Conservation (phyloP, 2,797 vertebrate species). For the Notolepis coatsorum region DNA sequence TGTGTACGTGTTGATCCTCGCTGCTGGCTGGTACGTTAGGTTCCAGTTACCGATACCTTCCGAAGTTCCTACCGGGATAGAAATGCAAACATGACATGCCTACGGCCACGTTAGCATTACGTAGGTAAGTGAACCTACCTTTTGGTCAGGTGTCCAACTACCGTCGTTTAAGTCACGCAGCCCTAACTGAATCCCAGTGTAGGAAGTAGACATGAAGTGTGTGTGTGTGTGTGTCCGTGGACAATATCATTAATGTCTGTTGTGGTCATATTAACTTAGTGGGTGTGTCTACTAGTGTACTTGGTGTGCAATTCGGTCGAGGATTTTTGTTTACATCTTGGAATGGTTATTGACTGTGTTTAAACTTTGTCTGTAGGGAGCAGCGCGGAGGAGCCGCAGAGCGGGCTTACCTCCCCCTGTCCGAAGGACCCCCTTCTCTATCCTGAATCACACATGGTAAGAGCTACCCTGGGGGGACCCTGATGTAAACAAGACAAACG, state of each 20-base stretch:
- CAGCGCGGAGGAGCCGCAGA: conserved; percentile 51
- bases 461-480: neutral
- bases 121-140: neutral
- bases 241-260: neutral
- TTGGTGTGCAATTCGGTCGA: neutral
- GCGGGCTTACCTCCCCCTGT: conserved; percentile 57
- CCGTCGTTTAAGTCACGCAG: neutral
- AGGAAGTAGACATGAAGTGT: neutral
- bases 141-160: conserved; percentile 5
- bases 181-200: neutral
- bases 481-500: neutral
- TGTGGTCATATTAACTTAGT: conserved; percentile 27
- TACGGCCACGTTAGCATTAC: no score
- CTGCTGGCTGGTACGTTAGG: no score
- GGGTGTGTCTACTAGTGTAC: neutral
- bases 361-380: conserved; percentile 49
- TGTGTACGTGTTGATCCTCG: no score
- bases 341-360: neutral
- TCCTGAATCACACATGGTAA: conserved; percentile 73
- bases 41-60: no score
- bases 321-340: neutral
- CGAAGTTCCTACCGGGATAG: no score
- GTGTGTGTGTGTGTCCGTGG: no score
- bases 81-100: no score
- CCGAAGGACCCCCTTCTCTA: conserved; percentile 40